phyloP scores from a whole-genome alignment of 1,140 invertebrate genomes.

The Caerostris darwini region DNA sequence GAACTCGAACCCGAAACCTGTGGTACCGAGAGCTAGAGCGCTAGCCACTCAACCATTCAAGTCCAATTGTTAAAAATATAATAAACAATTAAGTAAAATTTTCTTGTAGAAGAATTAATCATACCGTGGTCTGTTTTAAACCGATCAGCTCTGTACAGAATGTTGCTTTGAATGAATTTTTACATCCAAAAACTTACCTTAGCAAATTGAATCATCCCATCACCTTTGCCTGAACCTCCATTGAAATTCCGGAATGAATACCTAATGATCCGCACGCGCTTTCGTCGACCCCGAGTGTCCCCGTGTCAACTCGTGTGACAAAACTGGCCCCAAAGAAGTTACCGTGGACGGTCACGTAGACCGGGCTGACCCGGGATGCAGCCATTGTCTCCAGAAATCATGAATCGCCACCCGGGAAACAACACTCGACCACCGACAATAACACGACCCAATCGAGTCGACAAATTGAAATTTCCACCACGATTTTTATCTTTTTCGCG shows the following conservation, averaged over 20 bases:
- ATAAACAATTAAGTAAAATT: no score
- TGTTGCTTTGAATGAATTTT: no score
- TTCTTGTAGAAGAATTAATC: no score
- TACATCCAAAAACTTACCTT: no score
- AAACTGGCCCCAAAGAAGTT: conserved; percentile 58
- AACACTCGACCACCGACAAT: not conserved
- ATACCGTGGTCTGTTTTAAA: no score
- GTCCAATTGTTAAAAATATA: no score
- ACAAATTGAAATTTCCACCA: conserved; percentile 5
- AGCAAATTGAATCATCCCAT: no score
- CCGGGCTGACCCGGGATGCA: conserved; percentile 39
- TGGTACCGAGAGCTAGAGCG: no score
- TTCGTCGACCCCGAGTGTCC: conserved; percentile 43
- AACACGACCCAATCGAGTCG: not conserved
- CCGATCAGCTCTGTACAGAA: no score
- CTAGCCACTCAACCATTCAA: no score
- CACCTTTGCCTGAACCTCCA: not conserved
- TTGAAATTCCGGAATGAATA: not conserved
- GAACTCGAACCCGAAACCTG: no score
- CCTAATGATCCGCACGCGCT: conserved; percentile 57
- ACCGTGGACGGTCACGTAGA: conserved; percentile 53
- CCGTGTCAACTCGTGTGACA: conserved; percentile 70
- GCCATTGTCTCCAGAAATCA: conserved; percentile 40
- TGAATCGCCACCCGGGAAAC: not conserved
- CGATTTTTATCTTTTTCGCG: conserved; percentile 9